These are phyloP conservation scores for Leptatherina wallacei DNA, from an alignment of 2,797 vertebrate genomes.

Conservation along the genomic window DNA sequence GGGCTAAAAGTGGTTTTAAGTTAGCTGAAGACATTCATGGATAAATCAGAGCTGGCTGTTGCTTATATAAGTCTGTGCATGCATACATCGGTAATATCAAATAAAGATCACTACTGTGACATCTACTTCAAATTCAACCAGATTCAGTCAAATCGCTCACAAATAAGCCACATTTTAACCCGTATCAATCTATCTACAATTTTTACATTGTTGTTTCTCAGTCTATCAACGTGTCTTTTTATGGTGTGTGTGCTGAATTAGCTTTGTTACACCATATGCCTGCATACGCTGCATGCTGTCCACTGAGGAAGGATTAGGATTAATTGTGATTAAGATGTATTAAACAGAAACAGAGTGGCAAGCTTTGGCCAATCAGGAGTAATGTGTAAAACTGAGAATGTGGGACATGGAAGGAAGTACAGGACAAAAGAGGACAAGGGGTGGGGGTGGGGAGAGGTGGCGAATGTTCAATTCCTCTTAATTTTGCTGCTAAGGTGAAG, in stretches of 20 bases:
- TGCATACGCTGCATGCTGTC: conserved; percentile 65
- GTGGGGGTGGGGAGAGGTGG: conserved; percentile 11
- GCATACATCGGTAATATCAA: no score
- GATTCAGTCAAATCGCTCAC: no score
- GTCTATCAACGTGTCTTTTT: conserved; percentile 35
- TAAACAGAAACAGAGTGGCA: conserved; percentile 69
- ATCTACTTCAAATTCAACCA: no score
- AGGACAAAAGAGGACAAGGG: conserved; percentile 63
- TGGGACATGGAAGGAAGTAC: conserved; percentile 43
- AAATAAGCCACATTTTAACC: no score
- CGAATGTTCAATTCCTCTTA: conserved; percentile 69
- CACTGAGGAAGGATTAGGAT: conserved; percentile 80
- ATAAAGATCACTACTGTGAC: no score
- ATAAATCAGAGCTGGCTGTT: no score
- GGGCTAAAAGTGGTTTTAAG: no score
- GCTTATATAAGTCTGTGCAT: no score
- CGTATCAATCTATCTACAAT: neutral
- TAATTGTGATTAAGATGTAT: conserved; percentile 82
- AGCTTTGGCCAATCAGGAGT: conserved; percentile 66
- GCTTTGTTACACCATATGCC: conserved; percentile 78
- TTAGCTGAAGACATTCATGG: no score
- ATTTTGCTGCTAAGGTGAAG: conserved; percentile 59
- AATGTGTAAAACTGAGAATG: conserved; percentile 59
- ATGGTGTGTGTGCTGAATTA: conserved; percentile 56
- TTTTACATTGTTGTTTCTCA: conserved; percentile 14